A percentile compares a stretch with the other conserved stretches of the same genome.
These are phyloP conservation scores for Mormyrus proboscirostris DNA, from an alignment of 2,797 vertebrate genomes.

Conservation along the genomic window DNA sequence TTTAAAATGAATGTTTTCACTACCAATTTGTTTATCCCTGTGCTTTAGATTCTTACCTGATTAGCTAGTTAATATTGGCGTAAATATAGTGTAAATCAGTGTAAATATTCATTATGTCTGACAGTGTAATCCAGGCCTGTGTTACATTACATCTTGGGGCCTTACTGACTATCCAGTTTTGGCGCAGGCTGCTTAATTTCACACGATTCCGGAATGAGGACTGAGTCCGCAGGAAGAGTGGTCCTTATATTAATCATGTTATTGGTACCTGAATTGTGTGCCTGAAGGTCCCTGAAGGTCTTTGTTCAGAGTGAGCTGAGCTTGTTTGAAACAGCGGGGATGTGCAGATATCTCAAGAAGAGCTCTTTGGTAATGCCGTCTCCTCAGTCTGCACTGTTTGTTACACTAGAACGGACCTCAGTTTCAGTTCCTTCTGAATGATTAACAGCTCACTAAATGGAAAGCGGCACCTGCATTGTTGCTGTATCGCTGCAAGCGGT, in stretches of 20 bases:
- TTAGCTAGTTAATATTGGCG: neutral
- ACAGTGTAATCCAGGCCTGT: neutral
- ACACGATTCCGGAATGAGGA: neutral
- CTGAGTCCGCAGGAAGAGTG: neutral
- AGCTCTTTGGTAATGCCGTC: neutral
- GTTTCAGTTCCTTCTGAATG: slow-evolving; percentile 4
- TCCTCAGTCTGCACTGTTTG: neutral
- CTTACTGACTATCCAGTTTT: neutral
- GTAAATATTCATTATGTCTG: neutral
- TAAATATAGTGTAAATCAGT: neutral
- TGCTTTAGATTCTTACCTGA: neutral
- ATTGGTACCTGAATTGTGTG: neutral
- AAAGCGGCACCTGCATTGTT: neutral
- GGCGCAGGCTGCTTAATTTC: neutral
- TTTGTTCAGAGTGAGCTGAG: neutral
- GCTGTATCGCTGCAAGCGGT: neutral
- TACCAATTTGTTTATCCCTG: neutral
- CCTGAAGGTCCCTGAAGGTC: neutral
- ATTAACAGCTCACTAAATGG: neutral
- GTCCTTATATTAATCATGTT: neutral
- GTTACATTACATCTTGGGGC: neutral
- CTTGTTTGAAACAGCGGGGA: neutral
- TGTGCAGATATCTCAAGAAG: neutral
- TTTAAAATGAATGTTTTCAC: neutral
- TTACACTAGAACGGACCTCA: neutral